Base-by-base conservation (phyloP, 2,888 invertebrate genomes). In the Phrixothrix hirtus region DNA sequence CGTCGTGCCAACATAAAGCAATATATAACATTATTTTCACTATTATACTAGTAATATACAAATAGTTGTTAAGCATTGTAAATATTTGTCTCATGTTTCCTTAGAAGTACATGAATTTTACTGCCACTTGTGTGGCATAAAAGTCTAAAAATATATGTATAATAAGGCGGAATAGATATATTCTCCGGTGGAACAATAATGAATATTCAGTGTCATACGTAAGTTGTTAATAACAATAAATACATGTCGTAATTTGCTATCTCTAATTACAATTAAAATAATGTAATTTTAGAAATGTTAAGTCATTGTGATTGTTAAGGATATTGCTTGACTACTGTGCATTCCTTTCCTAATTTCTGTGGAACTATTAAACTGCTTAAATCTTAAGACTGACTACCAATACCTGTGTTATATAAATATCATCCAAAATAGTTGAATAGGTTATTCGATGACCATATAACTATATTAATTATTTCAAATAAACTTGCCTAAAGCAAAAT, bases 301-400 rank as follows among this genome's bases (percentile, higher is more conserved):
- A 25, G 10, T 37, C 12, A 4, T 21, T 17, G n/a, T 21, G 7
- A 37, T 25, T 21, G 21, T 37, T 37, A 37, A 37, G 13, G 36
- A 10, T 4, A 37, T n/a, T 15, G 46, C 46, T 46, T 45, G 10
- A 32, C 47, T 39, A 25, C 15, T 25, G 30, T 17, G 34, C 37
- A 41, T n/a, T 29, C 32, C 15, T 29, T 35, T 43, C 26, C 32
- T 44, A 38, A 39, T 39, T 43, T 42, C 42, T 52, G 46, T 52
- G 42, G 34, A 46, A 42, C 21, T 38, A 17, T 16, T 46, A 42
- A 36, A 46, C 46, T 46, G 52, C 52, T 52, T 46, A 46, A 46
- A 52, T 47, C 46, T n/a, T 47, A 52, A 52, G 52, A 52, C 52
- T 52, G 52, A 52, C 34, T 46, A 52, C 52, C 35, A 46, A 46